Conservation (phyloP, 2,888 invertebrate genomes). For the Drosophila fungiperda region DNA sequence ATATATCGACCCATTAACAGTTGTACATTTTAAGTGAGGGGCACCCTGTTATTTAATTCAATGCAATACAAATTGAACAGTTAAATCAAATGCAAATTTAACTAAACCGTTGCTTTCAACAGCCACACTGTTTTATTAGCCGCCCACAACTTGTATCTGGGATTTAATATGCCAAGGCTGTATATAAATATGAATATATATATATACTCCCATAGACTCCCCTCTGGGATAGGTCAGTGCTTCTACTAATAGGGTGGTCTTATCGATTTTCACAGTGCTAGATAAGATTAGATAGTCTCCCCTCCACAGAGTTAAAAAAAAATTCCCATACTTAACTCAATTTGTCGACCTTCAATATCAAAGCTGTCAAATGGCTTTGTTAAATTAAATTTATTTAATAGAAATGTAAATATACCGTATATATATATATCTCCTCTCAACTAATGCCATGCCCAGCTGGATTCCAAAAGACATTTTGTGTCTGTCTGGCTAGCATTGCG, state of each 20-base stretch:
- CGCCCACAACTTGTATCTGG: conserved; percentile 7
- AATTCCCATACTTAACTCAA: conserved; percentile 35
- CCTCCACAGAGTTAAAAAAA: conserved; percentile 8
- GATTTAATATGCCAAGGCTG: conserved; percentile 28
- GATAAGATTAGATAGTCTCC: conserved; percentile 43
- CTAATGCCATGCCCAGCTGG: conserved; percentile 17
- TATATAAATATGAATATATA: not conserved
- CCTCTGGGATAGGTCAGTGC: conserved; percentile 50
- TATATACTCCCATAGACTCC: not conserved
- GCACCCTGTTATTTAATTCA: conserved; percentile 21
- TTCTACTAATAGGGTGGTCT: not conserved
- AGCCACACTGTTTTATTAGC: conserved; percentile 15
- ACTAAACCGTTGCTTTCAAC: conserved; percentile 23
- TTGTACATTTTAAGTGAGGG: not conserved
- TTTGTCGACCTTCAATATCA: conserved; percentile 42
- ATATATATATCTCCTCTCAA: not conserved
- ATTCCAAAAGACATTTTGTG: conserved; percentile 31
- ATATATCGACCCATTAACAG: not conserved
- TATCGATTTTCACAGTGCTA: conserved; percentile 44
- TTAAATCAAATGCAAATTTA: conserved; percentile 49
- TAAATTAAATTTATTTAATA: conserved; percentile 15
- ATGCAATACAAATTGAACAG: conserved; percentile 31
- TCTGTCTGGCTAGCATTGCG: conserved; percentile 27
- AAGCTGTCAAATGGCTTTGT: conserved; percentile 31
- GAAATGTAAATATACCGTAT: not conserved